Base-by-base conservation (phyloP, 2,888 invertebrate species). In the Abrostola tripartita region DNA sequence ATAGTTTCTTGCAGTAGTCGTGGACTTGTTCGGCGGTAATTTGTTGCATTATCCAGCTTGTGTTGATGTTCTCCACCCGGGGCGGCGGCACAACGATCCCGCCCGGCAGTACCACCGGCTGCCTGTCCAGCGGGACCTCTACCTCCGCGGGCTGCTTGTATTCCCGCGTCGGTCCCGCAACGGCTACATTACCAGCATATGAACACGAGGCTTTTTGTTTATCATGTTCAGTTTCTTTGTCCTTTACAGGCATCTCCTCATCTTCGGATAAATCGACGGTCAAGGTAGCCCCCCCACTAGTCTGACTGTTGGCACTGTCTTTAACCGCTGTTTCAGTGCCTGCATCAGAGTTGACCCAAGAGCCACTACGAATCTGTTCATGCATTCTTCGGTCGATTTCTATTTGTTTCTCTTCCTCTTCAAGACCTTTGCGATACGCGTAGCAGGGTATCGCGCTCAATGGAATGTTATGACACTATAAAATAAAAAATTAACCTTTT, bases 361-460 rank as follows among this genome's bases (percentile, higher is more conserved):
- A 83, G 12, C 89, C 90, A 41, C 79, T 88, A 61, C 84, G 87
- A 36, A 92, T 90, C 74, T 91, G 93, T 81, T 88, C 95, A 10
- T 89, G 88, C n/a, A 93, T 91, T 54, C 89, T 87, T 82, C 88
- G 86, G 64, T 94, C 91, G n/a, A n/a, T n/a, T 49, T 87, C 90
- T 67, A 88, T 90, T 65, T 92, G 92, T 82, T 88, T 95, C 71
- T 77, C 95, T 79, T 98, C 97, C 83, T 97, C 97, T 58, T 97
- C 96, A 40, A 98, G 85, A 0, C 98, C 98, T 76, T 96, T 96
- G 71, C 96, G 95, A 88, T 99, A 99, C 68, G 98, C 97, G 42
- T 98, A 95, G 87, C 99, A 99, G 0, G 99, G 99, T 81, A 99
- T 97, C 0, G 98, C 98, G 87, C 98, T 98, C n/a, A 99, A 94